phyloP scores from a whole-genome alignment of 2,113 vertebrate species.

The Clarias batrachus region DNA sequence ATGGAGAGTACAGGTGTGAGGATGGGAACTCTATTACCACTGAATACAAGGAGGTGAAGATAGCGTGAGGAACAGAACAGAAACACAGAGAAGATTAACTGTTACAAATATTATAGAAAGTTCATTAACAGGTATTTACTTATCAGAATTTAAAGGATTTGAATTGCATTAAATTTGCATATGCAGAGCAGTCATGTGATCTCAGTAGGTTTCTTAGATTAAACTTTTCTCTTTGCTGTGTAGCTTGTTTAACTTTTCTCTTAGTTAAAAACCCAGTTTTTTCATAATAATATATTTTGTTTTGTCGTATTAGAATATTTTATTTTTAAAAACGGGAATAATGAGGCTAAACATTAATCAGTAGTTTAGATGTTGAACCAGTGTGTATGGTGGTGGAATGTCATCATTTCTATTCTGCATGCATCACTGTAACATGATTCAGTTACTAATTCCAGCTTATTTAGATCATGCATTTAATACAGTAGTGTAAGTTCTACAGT shows the following conservation, averaged over 20 bases:
- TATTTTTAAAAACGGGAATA: background rate
- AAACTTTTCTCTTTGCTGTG: background rate
- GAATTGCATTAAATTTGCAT: background rate
- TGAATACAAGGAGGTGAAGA: slow-evolving; percentile 22
- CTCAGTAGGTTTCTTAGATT: background rate
- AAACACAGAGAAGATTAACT: background rate
- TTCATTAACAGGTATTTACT: background rate
- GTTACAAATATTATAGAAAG: background rate
- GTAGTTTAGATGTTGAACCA: background rate
- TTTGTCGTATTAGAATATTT: too few relatives aligned
- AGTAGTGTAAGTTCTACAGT: too few relatives aligned
- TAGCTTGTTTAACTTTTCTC: background rate
- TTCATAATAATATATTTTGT: background rate
- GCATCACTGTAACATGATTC: too few relatives aligned
- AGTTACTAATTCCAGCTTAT: too few relatives aligned
- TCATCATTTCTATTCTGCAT: background rate
- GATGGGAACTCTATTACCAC: background rate
- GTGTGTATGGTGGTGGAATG: background rate
- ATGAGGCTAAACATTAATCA: background rate
- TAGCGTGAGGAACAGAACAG: background rate
- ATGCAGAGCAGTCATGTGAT: background rate
- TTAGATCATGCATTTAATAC: too few relatives aligned
- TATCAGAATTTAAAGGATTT: background rate
- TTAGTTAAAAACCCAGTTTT: background rate
- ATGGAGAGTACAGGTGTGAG: slow-evolving; percentile 5